These are phyloP conservation scores for Sakesphorus luctuosus DNA, from an alignment of 2,113 vertebrate species.

Conservation along the genomic window DNA sequence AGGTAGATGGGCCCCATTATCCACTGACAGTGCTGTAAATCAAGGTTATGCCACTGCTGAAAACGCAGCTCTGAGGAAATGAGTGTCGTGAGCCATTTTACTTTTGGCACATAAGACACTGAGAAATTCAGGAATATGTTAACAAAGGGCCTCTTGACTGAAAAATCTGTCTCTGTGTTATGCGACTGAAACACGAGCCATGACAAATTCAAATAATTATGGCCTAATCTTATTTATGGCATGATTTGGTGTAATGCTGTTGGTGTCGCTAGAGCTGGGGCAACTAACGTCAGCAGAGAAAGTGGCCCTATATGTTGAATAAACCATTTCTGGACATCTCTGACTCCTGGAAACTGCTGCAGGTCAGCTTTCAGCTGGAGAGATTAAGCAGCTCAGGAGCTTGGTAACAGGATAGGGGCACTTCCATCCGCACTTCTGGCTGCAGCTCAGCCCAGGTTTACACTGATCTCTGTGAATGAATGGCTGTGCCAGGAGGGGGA, in stretches of 20 bases:
- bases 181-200: background rate
- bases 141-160: slow-evolving; percentile 36
- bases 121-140: background rate
- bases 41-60: background rate
- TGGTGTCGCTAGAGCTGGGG: background rate
- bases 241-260: background rate
- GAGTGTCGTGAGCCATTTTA: background rate
- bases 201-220: background rate
- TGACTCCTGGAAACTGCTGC: background rate
- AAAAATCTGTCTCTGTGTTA: background rate
- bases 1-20: background rate
- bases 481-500: background rate
- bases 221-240: background rate
- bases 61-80: background rate
- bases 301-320: background rate
- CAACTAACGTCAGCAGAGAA: background rate
- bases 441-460: slow-evolving; percentile 20
- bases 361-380: slow-evolving; percentile 52
- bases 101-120: background rate
- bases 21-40: background rate
- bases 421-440: background rate
- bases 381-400: slow-evolving; percentile 36
- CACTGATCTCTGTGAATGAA: background rate
- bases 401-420: background rate
- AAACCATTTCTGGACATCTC: background rate